Evolutionary conservation across 2,888 invertebrate species (phyloP).

Genomic region (Halictus ligatus): DNA sequence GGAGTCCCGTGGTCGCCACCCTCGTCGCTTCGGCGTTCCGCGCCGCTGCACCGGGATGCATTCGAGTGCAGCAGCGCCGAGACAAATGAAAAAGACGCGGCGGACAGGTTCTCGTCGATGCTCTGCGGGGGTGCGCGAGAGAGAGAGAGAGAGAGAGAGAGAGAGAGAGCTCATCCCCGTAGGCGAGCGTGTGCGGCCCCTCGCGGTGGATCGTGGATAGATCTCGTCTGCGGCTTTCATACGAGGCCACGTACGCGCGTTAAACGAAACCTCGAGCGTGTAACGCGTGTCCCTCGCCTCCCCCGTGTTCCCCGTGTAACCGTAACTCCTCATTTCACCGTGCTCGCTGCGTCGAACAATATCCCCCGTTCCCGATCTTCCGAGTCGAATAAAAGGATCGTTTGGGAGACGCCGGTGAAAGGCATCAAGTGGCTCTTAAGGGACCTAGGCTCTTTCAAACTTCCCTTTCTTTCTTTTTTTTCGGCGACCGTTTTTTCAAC

Average conservation of each 20-base stretch:
- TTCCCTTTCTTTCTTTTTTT: too few species aligned
- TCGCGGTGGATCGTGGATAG: constrained; percentile 22
- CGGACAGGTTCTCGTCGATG: constrained; percentile 19
- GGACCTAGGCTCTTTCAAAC: neutral
- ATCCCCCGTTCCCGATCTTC: neutral
- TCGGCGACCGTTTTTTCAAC: neutral
- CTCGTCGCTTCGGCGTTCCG: constrained; percentile 3
- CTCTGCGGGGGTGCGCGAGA: constrained; percentile 11
- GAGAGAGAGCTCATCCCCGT: constrained; percentile 29
- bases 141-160: too few species aligned
- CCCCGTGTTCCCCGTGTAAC: neutral
- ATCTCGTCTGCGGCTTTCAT: constrained; percentile 16
- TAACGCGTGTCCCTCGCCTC: neutral
- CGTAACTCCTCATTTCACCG: constrained; percentile 10
- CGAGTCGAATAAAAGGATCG: constrained; percentile 1
- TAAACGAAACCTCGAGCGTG: constrained; percentile 5
- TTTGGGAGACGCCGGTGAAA: constrained; percentile 11
- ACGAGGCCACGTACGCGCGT: constrained; percentile 7
- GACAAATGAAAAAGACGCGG: constrained; percentile 44
- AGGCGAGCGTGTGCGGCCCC: neutral
- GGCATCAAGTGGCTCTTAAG: constrained; percentile 38
- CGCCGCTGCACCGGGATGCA: constrained; percentile 9
- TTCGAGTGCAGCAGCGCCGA: constrained; percentile 18
- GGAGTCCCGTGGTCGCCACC: neutral
- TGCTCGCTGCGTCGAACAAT: neutral